Conservation (phyloP, 2,113 vertebrate genomes). For the Sula dactylatra region DNA sequence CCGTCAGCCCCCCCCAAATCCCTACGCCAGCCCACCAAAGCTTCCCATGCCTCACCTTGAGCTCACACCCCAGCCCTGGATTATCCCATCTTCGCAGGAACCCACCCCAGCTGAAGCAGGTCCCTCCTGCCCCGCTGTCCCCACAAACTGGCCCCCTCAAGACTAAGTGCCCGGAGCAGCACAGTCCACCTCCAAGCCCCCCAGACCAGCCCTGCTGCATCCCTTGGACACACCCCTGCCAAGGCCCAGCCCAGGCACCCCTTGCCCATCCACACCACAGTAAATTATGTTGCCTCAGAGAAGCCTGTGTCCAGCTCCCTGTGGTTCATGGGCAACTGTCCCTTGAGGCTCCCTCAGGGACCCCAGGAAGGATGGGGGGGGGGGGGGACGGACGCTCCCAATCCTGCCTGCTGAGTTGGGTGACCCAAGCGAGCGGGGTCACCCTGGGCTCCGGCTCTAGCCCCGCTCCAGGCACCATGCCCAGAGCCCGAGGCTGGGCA, state of each 20-base stretch:
- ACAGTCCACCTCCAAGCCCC: neutral
- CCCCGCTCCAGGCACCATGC: fast-evolving
- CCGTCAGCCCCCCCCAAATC: neutral
- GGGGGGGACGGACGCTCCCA: too few species aligned
- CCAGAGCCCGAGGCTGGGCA: neutral
- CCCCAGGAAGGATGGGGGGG: neutral
- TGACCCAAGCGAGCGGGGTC: fast-evolving
- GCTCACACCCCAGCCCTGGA: neutral
- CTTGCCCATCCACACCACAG: neutral
- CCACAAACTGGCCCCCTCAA: neutral
- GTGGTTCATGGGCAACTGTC: neutral
- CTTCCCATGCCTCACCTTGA: neutral
- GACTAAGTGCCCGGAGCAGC: neutral
- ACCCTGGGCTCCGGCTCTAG: neutral
- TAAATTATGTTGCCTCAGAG: constrained; percentile 8
- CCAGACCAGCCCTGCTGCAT: neutral
- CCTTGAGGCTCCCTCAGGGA: neutral
- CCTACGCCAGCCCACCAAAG: neutral
- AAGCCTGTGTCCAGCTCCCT: neutral
- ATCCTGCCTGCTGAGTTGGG: neutral
- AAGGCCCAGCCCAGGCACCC: neutral
- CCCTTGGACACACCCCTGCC: fast-evolving
- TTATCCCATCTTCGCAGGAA: neutral
- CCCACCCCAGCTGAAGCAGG: neutral
- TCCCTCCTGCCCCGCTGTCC: neutral